Evolutionary conservation across 2,888 invertebrate genomes (phyloP).

Genomic region (Volucella zonaria): DNA sequence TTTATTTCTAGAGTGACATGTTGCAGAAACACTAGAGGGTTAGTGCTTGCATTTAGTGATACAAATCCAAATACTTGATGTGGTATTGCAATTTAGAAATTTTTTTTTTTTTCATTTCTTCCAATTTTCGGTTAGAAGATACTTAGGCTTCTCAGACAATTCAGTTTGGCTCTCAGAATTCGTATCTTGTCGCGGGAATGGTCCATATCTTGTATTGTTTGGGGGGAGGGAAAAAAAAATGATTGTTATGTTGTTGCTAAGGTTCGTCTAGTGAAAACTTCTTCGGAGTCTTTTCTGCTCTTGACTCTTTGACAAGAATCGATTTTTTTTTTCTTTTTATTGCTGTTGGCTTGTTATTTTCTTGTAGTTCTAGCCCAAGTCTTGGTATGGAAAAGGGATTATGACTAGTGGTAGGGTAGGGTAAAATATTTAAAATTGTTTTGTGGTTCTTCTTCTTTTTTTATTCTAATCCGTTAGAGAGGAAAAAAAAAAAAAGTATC

Average conservation of each 20-base stretch:
- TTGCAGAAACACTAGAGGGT: constrained; percentile 37
- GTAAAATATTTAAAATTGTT: constrained; percentile 45
- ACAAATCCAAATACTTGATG: constrained; percentile 29
- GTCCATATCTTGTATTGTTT: too few relatives aligned
- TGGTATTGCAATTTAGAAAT: neutral
- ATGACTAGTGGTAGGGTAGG: constrained; percentile 19
- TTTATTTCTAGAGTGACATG: constrained; percentile 43
- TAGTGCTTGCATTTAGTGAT: constrained; percentile 5
- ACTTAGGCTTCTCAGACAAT: too few relatives aligned
- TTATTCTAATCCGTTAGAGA: constrained; percentile 2
- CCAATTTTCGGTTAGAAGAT: too few relatives aligned
- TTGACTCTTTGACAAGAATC: constrained; percentile 71
- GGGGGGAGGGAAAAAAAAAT: too few relatives aligned
- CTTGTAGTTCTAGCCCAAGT: constrained; percentile 6
- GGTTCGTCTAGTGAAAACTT: constrained; percentile 16
- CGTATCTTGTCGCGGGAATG: too few relatives aligned
- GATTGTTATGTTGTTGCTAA: constrained; percentile 6
- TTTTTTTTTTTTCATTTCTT: too few relatives aligned
- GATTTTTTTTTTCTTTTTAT: constrained; percentile 53
- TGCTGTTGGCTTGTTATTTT: constrained; percentile 6
- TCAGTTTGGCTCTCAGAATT: too few relatives aligned
- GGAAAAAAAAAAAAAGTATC: constrained; percentile 55
- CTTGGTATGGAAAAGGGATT: constrained; percentile 48
- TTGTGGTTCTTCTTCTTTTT: constrained; percentile 54
- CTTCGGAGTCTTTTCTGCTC: constrained; percentile 45